Evolutionary conservation across 2,113 vertebrate species (phyloP), one percentile per base, ranked within the genome.

Genomic region (Galemys pyrenaicus): DNA sequence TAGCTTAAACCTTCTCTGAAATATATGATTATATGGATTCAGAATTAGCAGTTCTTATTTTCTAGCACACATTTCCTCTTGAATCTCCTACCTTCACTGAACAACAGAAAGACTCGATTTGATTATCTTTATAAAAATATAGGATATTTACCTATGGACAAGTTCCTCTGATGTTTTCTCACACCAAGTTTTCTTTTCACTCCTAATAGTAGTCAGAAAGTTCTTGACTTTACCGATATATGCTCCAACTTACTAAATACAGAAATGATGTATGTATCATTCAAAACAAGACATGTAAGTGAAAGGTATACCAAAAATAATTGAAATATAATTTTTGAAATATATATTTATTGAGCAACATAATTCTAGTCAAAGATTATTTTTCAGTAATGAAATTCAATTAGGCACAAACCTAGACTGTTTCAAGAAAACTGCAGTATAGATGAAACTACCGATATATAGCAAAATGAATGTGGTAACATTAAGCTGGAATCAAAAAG

Each of bases 321-420:
- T 64, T 91, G 71, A 92, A 95, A 62, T 81, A 26, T 44, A 70
- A 70, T 39, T 82, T 89, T 95, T 92, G 11, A 92, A 89, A 74
- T 83, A 88, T 24, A 9, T 71, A 39, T 16, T 82, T 79, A 64
- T 22, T 88, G 26, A 78, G 20, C 74, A 90, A 75, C 67, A 86
- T 60, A 30, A 85, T 78, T 77, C 28, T 68, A 56, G 67, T 94
- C 70, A 94, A 65, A 87, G 58, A 62, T 28, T 95, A 62, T 28
- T 95, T 95, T 80, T 81, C 51, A 96, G 51, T 83, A 78, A 37
- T 90, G 35, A 84, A 90, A 89, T 54, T 81, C 13, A 86, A 67
- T 4, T 58, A 82, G 49, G 22, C 37, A 46, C 44, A 87, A 95
- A 32, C 44, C 35, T 60, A 89, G 41, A 89, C 54, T 79, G 11